Percentiles rank a stretch among this genome's conserved stretches.
Evolutionary conservation across 2,797 vertebrate genomes (phyloP).

Genomic region (Cirrhinus molitorella): DNA sequence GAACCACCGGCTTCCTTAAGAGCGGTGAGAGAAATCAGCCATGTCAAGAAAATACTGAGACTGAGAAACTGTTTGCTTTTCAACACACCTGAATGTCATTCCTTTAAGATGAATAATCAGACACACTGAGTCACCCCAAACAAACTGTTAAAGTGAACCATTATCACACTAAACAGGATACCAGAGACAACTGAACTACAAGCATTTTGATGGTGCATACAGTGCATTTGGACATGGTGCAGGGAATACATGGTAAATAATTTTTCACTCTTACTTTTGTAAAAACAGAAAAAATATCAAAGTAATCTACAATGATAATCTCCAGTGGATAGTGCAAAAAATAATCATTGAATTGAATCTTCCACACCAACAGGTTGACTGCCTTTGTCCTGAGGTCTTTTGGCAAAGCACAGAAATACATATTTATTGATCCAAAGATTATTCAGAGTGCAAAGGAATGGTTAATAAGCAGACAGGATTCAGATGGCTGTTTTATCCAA

Average conservation of each 20-base stretch:
- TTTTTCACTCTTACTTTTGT: neutral
- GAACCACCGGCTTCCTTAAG: slow-evolving; percentile 71
- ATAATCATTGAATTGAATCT: no score
- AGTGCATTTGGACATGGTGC: slow-evolving; percentile 79
- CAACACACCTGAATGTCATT: no score
- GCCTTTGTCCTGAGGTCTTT: slow-evolving; percentile 86
- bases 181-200: slow-evolving; percentile 84
- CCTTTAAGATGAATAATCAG: neutral
- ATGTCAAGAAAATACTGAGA: neutral
- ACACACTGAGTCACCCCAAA: neutral
- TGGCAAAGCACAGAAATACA: slow-evolving; percentile 60
- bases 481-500: slow-evolving; percentile 79
- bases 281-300: neutral
- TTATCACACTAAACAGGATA: slow-evolving; percentile 74
- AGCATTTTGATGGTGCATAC: slow-evolving; percentile 72
- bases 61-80: no score
- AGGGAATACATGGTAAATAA: slow-evolving; percentile 56
- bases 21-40: slow-evolving; percentile 71
- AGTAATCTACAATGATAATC: neutral
- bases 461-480: slow-evolving; percentile 73
- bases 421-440: no score
- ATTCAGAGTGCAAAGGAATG: slow-evolving; percentile 74
- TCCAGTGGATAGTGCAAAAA: neutral
- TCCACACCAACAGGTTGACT: slow-evolving; percentile 79
- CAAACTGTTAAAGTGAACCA: neutral